phyloP scores from a whole-genome alignment of 1,140 invertebrate genomes.

The Elysia chlorotica region DNA sequence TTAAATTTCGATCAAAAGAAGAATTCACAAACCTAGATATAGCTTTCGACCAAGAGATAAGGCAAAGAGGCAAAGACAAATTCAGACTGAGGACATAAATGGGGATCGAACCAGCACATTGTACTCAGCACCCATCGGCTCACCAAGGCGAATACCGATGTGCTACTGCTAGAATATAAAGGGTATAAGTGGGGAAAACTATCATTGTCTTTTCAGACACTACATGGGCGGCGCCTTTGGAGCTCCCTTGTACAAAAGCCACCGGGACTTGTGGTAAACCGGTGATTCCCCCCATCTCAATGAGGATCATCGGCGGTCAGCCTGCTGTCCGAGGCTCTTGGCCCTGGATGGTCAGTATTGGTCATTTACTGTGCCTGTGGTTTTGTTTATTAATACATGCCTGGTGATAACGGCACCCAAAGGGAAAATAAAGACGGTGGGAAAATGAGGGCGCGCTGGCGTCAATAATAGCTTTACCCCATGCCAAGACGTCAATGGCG shows the following conservation, averaged over 20 bases:
- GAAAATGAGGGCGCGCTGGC: background rate
- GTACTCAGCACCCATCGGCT: no score
- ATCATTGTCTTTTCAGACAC: background rate
- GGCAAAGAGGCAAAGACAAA: no score
- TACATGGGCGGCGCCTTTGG: background rate
- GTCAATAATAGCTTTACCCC: background rate
- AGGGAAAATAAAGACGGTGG: background rate
- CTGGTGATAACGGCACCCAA: background rate
- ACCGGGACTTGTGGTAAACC: conserved; percentile 21
- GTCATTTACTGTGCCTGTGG: background rate
- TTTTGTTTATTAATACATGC: background rate
- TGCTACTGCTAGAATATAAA: no score
- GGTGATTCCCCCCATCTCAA: background rate
- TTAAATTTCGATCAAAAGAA: no score
- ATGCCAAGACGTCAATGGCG: background rate
- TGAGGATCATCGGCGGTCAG: conserved; percentile 39
- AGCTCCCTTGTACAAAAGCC: background rate
- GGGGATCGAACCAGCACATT: no score
- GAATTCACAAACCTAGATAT: no score
- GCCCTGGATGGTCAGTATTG: conserved; percentile 43
- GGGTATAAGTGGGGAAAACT: background rate
- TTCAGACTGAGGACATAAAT: no score
- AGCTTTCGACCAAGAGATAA: no score
- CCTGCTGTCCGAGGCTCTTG: conserved; percentile 30
- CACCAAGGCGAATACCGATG: no score